Evolutionary conservation across 2,888 invertebrate genomes (phyloP).

Genomic region (Lottia gigantea): DNA sequence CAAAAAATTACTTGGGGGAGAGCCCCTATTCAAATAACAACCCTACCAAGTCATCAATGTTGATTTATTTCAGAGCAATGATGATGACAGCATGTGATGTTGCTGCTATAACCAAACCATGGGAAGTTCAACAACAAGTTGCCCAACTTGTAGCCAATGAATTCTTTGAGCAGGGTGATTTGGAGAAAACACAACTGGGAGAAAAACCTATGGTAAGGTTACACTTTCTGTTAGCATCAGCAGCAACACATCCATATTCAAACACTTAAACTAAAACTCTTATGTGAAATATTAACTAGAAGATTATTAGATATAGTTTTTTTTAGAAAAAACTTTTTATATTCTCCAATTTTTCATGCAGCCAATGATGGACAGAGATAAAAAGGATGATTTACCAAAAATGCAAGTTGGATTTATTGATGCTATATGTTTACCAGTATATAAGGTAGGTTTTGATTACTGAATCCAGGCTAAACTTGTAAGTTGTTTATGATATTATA

Average conservation of each 20-base stretch:
- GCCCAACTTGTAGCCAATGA: constrained; percentile 68
- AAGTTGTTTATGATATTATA: no score
- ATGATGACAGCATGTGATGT: constrained; percentile 69
- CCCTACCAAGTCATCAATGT: background rate
- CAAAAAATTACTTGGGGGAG: no score
- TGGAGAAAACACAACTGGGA: constrained; percentile 64
- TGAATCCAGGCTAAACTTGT: no score
- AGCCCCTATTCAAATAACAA: background rate
- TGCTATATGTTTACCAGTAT: constrained; percentile 72
- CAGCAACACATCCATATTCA: no score
- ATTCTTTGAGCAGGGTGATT: constrained; percentile 68
- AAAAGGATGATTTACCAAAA: constrained; percentile 63
- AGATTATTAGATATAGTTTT: no score
- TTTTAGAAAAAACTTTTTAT: background rate
- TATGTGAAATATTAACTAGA: no score
- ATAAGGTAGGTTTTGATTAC: constrained; percentile 55
- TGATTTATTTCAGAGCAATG: constrained; percentile 53
- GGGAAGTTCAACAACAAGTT: constrained; percentile 64
- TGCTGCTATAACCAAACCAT: constrained; percentile 67
- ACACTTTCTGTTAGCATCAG: no score
- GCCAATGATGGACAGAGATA: constrained; percentile 67
- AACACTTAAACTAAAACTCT: no score
- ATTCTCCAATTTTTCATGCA: constrained; percentile 19
- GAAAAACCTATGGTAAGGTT: constrained; percentile 63
- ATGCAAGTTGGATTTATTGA: constrained; percentile 86